Base-by-base conservation (phyloP, 2,888 invertebrate species). In the Papilio elwesi region DNA sequence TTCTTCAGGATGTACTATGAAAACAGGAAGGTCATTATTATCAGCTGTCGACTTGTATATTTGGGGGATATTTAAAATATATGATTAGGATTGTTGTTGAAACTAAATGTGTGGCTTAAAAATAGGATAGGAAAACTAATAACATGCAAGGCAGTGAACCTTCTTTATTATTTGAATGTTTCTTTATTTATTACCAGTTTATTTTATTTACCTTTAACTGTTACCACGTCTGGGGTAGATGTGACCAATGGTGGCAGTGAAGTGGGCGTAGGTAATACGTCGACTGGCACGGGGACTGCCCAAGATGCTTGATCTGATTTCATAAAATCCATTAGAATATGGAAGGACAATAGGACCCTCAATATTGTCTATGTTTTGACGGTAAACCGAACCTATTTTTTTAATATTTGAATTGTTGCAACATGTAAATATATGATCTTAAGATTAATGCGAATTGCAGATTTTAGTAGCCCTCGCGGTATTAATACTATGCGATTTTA, bases 211-310 rank as follows among this genome's bases (percentile, higher is more conserved):
- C 84, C 81, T 75, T 75, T 77, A 11, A 53, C 74, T 3, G 78
- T 77, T 68, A 77, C 74, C 51, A 74, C 55, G 4, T 80, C 81
- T n/a, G 79, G 77, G 5, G 63, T 49, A 0, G 78, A 74, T 1
- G 79, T 73, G 16, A 71, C 75, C 2, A 82, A 78, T 12, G 77
- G 77, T 26, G 77, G 77, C 7, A 76, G 74, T 7, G 76, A 74
- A 6, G 75, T 68, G n/a, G 86, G 87, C 5, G 83, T 83, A 0
- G 89, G 89, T 63, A 89, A 76, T 26, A 89, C 76, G 78, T 88
- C 76, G 76, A 81, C 77, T 0, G 78, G 76, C 2, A 77, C 74
- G 9, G 84, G 83, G n/a, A 78, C 77, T 4, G 78, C 78, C 77
- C 82, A 81, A 76, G 82, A 80, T 8, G 78, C 78, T 26, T 83